phyloP scores from a whole-genome alignment of 2,888 invertebrate genomes.

The Smittia sp. region DNA sequence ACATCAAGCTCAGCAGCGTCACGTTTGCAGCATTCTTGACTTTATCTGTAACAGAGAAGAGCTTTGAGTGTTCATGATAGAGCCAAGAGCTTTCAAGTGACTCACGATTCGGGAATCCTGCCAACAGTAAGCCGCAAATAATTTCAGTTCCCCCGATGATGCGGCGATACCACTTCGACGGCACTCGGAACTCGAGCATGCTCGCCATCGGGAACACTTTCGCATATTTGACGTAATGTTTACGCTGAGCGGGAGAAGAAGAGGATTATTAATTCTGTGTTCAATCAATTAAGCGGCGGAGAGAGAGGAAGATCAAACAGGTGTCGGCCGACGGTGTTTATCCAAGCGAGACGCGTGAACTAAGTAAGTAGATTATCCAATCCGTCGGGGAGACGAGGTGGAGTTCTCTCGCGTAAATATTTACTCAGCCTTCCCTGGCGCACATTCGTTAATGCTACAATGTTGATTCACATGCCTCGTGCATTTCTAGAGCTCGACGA shows the following conservation, averaged over 20 bases:
- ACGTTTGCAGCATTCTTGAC: constrained; percentile 88
- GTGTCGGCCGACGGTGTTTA: constrained; percentile 35
- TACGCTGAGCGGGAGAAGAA: constrained; percentile 63
- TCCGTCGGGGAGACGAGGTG: not conserved
- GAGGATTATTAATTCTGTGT: not conserved
- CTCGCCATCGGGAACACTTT: constrained; percentile 86
- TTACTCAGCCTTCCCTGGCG: not conserved
- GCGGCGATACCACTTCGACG: constrained; percentile 88
- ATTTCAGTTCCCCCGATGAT: constrained; percentile 81
- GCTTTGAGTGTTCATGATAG: too few relatives aligned
- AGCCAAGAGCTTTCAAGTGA: constrained; percentile 45
- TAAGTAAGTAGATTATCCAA: not conserved
- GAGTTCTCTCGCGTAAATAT: not conserved
- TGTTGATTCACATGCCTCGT: not conserved
- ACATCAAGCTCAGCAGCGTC: constrained; percentile 76
- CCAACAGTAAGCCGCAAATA: constrained; percentile 77
- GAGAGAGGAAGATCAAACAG: constrained; percentile 20
- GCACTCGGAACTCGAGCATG: constrained; percentile 78
- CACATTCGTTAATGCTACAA: too few relatives aligned
- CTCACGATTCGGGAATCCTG: constrained; percentile 80
- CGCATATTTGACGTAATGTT: constrained; percentile 94
- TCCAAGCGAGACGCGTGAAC: not conserved
- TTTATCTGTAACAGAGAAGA: constrained; percentile 66
- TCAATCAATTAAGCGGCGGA: not conserved
- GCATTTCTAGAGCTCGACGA: not conserved